Base-by-base conservation (phyloP, 1,140 invertebrate genomes). In the Diploscapter pachys region DNA sequence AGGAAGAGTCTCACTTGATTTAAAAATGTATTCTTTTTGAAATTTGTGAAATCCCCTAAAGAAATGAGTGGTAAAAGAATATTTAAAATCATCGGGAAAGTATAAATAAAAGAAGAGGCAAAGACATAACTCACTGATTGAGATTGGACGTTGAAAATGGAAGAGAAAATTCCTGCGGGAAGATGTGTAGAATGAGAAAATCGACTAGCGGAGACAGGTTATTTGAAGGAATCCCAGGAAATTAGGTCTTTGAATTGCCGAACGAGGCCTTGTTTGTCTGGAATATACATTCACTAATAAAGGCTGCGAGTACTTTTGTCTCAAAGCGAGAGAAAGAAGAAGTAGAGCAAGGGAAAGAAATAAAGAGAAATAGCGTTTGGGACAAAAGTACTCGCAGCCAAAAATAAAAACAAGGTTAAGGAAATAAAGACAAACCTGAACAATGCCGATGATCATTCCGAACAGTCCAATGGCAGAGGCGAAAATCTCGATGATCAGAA, bases 401-500 rank as follows among this genome's bases (percentile, higher is more conserved):
- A 71, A 9, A 71, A 71, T 52, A 71, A 59, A 13, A 68, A 67
- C 70, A 70, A 67, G 50, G 13, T 69, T 63, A 5, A 72, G 13
- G 72, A 71, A 71, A 69, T 72, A 71, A 9, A 70, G 13, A 68
- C 69, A 52, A 31, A 82, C 81, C 79, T 96, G 93, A 86, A 97
- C 93, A 88, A 98, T 95, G 77, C 93, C 93, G 72, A 98, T 94
- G 87, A 98, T 98, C n/a, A 98, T 90, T 74, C 95, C 95, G 88
- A 98, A 98, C 0, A 98, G 89, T 85, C 95, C 95, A 87, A 98
- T 97, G 80, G 95, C 95, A 85, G 93, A 95, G 48, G 93, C 95
- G 87, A 98, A 98, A 86, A 98, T 98, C 89, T 98, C 95, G 63
- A 98, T 92, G 86, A 98, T 96, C 5, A 98, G 89, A 87, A 98